These are phyloP conservation scores for Nibea coibor DNA, from an alignment of 2,113 vertebrate genomes.

Conservation along the genomic window DNA sequence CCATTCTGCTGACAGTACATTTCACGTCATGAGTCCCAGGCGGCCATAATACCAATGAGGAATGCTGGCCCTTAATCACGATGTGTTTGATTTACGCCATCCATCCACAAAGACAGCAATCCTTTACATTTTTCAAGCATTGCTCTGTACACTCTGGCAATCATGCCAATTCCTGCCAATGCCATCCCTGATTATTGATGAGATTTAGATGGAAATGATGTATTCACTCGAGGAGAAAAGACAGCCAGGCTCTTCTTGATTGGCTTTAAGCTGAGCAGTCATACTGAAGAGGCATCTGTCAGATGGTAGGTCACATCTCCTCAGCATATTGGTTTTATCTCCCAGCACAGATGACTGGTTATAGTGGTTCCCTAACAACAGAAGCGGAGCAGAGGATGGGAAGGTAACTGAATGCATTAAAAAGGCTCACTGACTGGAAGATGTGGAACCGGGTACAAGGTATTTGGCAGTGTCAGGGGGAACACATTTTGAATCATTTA, in stretches of 20 bases:
- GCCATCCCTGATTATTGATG: constrained; percentile 73
- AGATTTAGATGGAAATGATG: constrained; percentile 69
- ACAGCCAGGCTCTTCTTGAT: constrained; percentile 63
- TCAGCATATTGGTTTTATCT: constrained; percentile 62
- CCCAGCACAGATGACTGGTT: constrained; percentile 46
- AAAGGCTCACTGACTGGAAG: constrained; percentile 44
- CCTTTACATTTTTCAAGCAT: constrained; percentile 45
- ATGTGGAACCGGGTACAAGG: constrained; percentile 41
- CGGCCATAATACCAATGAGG: constrained; percentile 4
- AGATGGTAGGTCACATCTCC: constrained; percentile 45
- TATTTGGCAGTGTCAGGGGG: constrained; percentile 49
- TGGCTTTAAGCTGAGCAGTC: constrained; percentile 66
- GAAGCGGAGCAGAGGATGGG: constrained; percentile 29
- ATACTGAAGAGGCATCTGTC: constrained; percentile 64
- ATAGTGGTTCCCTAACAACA: constrained; percentile 50
- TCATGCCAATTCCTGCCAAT: constrained; percentile 55
- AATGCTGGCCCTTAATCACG: constrained; percentile 21
- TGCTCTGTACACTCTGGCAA: constrained; percentile 51
- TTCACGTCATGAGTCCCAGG: background rate
- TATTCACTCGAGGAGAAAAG: constrained; percentile 60
- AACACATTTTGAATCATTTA: constrained; percentile 57
- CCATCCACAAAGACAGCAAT: constrained; percentile 36
- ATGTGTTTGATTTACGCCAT: constrained; percentile 61
- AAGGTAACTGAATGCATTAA: constrained; percentile 50
- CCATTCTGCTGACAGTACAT: constrained; percentile 22